These are phyloP conservation scores for Leptinotarsa lineolata DNA, from an alignment of 1,140 invertebrate species.

Conservation along the genomic window DNA sequence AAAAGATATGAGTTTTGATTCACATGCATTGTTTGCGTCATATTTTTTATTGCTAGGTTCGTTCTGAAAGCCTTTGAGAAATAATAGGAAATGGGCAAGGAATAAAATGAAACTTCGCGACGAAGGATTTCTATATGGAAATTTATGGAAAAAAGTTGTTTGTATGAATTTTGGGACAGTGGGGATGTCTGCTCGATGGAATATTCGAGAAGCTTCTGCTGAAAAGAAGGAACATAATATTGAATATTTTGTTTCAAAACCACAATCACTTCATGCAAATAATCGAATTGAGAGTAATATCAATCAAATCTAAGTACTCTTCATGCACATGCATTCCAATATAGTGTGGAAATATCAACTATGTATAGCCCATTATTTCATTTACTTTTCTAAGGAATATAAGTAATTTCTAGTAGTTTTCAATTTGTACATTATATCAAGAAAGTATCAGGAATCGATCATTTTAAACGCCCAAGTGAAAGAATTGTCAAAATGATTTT, in stretches of 20 bases:
- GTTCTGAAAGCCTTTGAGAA: not conserved
- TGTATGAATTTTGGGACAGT: not conserved
- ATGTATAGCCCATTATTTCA: too few relatives aligned
- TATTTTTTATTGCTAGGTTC: slow-evolving; percentile 8
- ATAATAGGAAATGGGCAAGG: not conserved
- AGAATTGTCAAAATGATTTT: too few relatives aligned
- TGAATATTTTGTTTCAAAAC: not conserved
- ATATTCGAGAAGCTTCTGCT: not conserved
- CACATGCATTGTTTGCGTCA: not conserved
- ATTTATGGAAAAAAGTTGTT: slow-evolving; percentile 16
- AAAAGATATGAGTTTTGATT: slow-evolving; percentile 1
- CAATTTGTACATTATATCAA: too few relatives aligned
- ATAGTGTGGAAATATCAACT: too few relatives aligned
- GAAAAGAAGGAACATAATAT: slow-evolving; percentile 15
- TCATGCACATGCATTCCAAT: too few relatives aligned
- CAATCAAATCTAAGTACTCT: too few relatives aligned
- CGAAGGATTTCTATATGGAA: not conserved
- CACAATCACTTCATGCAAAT: too few relatives aligned
- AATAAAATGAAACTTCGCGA: not conserved
- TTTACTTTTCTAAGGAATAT: too few relatives aligned
- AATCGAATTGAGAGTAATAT: too few relatives aligned
- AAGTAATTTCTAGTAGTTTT: too few relatives aligned
- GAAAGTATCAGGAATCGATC: too few relatives aligned
- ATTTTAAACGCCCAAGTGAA: too few relatives aligned
- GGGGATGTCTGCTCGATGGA: not conserved